phyloP scores from a whole-genome alignment of 2,797 vertebrate genomes.

The Leptodactylus fallax region DNA sequence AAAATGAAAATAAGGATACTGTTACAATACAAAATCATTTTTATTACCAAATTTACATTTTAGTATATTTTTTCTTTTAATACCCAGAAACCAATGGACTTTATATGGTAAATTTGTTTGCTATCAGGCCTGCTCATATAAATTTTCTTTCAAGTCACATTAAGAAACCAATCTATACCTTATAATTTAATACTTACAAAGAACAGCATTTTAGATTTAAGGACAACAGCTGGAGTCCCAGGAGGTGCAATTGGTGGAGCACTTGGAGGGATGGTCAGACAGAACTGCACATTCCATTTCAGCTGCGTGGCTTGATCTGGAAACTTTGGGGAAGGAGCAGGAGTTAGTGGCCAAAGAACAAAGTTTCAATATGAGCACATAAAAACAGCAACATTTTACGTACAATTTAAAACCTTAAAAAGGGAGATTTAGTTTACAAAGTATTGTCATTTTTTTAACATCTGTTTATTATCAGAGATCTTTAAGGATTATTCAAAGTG shows the following conservation, averaged over 20 bases:
- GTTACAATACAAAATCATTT: background rate
- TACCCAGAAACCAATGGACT: background rate
- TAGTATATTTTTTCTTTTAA: background rate
- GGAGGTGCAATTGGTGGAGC: constrained; percentile 97
- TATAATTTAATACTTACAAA: constrained; percentile 86
- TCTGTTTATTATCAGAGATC: too few relatives aligned
- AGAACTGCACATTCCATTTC: constrained; percentile 99
- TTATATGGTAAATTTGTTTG: background rate
- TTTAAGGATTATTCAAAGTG: too few relatives aligned
- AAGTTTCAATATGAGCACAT: background rate
- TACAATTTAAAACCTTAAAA: too few relatives aligned
- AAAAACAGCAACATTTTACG: too few relatives aligned
- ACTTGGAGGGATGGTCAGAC: constrained; percentile 97
- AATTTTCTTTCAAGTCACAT: background rate
- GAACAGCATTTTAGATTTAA: constrained; percentile 99
- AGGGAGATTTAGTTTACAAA: too few relatives aligned
- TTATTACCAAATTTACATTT: background rate
- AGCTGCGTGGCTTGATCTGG: constrained; percentile 95
- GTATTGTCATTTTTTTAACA: too few relatives aligned
- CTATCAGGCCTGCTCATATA: background rate
- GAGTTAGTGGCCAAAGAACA: background rate
- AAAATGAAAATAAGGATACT: background rate
- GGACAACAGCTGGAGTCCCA: constrained; percentile 96
- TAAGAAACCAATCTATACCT: background rate
- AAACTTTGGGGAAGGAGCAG: constrained; percentile 79